Base-by-base conservation (phyloP, 2,797 vertebrate species). In the Onychomys arenicola region DNA sequence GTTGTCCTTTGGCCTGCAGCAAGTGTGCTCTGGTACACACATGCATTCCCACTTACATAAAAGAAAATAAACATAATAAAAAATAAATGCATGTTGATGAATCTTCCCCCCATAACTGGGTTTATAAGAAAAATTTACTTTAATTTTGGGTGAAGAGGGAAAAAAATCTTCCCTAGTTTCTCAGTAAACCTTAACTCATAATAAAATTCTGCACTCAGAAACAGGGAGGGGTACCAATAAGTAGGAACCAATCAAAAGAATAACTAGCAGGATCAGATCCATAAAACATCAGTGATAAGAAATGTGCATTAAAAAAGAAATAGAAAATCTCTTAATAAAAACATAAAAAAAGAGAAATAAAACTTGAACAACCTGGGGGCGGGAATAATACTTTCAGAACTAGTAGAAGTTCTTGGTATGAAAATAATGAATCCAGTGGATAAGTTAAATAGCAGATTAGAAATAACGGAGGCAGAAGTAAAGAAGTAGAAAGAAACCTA, bases 171-270 rank as follows among this genome's bases (percentile, higher is more conserved):
- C 80, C 29, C 76, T 90, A 87, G 78, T 55, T 65, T 16, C 90
- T 27, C 16, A 89, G n/a, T 75, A 87, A 97, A 55, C 57, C 57
- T 93, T 59, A 93, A 23, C 10, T 85, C 77, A 88, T 40, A 76
- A 65, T 29, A 25, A 92, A 97, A 97, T 73, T 90, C 65, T 75
- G 5, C 37, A 67, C 21, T 67, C 29, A 34, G 29, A 13, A 17
- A 46, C 1, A 2, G 11, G 83, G 21, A 16, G 61, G 76, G 55
- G 1, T 71, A 59, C 46, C 55, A 63, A 46, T 57, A 80, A 76
- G 5, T 27, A 91, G 93, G 16, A 87, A 37, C 40, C 49, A 67
- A 27, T 4, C 91, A 73, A 89, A 90, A 84, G 25, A 94, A 71
- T 29, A 65, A 83, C 67, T 23, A 93, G 37, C 37, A 88, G 52